These are phyloP conservation scores for Slavum lentiscoides DNA, from an alignment of 2,888 invertebrate genomes.

Conservation along the genomic window DNA sequence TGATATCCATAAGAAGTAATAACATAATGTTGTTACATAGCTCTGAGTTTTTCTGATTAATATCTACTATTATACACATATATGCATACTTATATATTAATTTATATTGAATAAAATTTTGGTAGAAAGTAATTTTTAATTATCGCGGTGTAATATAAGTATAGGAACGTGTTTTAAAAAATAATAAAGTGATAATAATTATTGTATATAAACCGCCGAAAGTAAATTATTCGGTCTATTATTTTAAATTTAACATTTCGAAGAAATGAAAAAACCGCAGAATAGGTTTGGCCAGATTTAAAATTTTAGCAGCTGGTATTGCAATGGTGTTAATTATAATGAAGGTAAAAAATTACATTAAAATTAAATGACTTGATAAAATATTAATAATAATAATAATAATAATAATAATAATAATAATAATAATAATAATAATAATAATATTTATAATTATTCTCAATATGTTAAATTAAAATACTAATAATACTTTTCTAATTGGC, in stretches of 20 bases:
- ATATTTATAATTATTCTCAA: not conserved
- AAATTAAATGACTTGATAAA: no score
- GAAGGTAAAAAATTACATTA: not conserved
- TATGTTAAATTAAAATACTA: not conserved
- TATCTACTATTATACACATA: not conserved
- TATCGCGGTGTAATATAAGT: not conserved
- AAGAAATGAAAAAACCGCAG: not conserved
- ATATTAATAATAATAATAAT: no score
- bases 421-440: no score
- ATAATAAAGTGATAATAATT: not conserved
- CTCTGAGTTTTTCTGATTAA: not conserved
- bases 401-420: no score
- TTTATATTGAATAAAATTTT: not conserved
- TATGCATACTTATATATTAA: no score
- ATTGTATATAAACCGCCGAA: constrained; percentile 9
- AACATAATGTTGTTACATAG: not conserved
- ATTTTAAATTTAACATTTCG: not conserved
- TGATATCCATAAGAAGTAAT: not conserved
- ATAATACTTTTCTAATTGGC: no score
- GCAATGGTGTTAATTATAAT: not conserved
- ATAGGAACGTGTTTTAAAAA: not conserved
- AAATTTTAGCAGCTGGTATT: not conserved
- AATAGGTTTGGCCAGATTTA: not conserved
- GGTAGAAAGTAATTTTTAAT: not conserved
- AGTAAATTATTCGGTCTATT: not conserved